phyloP scores from a whole-genome alignment of 1,140 invertebrate species.

The Bombus pyrosoma region DNA sequence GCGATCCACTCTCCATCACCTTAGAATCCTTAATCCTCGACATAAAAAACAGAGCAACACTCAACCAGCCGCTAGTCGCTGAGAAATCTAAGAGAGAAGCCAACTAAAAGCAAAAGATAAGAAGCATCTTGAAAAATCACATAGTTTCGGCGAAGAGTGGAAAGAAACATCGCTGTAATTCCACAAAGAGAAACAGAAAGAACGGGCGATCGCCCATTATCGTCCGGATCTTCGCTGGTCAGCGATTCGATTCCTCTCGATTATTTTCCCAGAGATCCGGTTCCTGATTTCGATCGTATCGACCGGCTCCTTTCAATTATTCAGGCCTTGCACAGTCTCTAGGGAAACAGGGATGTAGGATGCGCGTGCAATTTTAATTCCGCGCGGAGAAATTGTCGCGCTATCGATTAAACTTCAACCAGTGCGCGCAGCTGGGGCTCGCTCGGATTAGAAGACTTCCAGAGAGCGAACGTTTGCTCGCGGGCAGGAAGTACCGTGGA shows the following conservation, averaged over 20 bases:
- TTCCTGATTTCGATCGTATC: constrained; percentile 18
- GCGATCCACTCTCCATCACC: not conserved
- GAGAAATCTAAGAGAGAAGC: not conserved
- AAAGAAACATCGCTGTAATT: not conserved
- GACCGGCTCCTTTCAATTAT: constrained; percentile 19
- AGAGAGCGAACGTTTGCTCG: not conserved
- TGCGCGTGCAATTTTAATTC: constrained; percentile 50
- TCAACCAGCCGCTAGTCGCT: not conserved
- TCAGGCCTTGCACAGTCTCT: not conserved
- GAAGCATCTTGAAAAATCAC: not conserved
- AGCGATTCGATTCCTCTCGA: not conserved
- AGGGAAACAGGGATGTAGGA: not conserved
- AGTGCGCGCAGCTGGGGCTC: not conserved
- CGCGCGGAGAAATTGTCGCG: constrained; percentile 7
- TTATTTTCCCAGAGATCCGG: not conserved
- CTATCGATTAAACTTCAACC: constrained; percentile 43
- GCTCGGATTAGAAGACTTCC: constrained; percentile 43
- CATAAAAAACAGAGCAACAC: not conserved
- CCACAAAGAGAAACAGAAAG: not conserved
- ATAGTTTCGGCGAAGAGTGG: not conserved
- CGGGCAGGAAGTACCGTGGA: not conserved
- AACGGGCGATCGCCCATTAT: not conserved
- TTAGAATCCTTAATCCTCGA: not conserved
- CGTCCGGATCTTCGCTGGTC: no score
- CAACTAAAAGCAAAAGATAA: not conserved